Percentiles rank a stretch among this genome's conserved stretches.
These are phyloP conservation scores for Hucho hucho DNA, from an alignment of 2,113 vertebrate genomes.

Conservation along the genomic window DNA sequence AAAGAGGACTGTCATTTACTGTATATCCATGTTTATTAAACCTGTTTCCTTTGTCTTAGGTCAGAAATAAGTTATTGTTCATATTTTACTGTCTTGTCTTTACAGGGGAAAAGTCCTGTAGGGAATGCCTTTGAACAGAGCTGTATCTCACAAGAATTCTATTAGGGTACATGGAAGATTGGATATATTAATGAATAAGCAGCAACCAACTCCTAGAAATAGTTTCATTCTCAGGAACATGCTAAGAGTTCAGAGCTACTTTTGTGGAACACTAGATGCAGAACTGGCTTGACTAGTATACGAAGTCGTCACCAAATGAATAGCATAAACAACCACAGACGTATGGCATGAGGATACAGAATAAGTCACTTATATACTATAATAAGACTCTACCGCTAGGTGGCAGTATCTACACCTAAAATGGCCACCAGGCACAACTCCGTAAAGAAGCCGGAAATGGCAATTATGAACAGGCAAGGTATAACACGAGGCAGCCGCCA, in stretches of 20 bases:
- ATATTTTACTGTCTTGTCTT: not conserved
- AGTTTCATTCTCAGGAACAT: not conserved
- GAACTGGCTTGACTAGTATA: no score
- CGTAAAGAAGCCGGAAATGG: no score
- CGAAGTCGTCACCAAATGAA: no score
- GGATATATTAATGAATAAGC: not conserved
- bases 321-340: no score
- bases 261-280: no score
- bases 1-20: constrained; percentile 1
- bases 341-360: no score
- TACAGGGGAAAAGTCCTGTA: not conserved
- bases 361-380: no score
- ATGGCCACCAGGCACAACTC: no score
- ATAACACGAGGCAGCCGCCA: no score
- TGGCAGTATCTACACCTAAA: no score
- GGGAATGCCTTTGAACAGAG: not conserved
- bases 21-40: constrained; percentile 17
- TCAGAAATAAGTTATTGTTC: not conserved
- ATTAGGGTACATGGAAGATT: not conserved
- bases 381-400: no score
- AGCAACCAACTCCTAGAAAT: not conserved
- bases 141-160: not conserved
- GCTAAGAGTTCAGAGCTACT: not conserved
- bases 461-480: no score
- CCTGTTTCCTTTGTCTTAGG: not conserved